Percentiles rank a stretch among this genome's conserved stretches.
Conservation (phyloP, 2,888 invertebrate genomes). For the Pheosia tremula region DNA sequence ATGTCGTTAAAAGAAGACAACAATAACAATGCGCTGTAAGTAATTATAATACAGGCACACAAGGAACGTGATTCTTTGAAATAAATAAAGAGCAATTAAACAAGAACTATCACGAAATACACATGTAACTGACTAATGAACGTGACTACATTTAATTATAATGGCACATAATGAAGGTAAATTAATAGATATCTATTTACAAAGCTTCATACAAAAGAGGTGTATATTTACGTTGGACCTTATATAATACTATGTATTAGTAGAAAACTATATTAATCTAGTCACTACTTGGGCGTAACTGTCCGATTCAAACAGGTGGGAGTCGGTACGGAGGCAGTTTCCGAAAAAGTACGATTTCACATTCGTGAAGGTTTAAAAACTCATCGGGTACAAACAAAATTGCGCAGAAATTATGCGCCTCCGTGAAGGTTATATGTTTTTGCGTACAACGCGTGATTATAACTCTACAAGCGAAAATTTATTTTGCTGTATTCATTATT, state of each 20-base stretch:
- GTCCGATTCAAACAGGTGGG: slow-evolving; percentile 1
- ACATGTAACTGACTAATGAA: not conserved
- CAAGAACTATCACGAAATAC: not conserved
- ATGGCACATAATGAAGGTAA: not conserved
- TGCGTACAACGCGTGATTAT: not conserved
- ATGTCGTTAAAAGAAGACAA: slow-evolving; percentile 12
- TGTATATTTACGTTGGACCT: too few relatives aligned
- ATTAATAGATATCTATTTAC: not conserved
- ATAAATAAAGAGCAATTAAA: slow-evolving; percentile 5
- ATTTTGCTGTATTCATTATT: not conserved
- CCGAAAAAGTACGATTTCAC: not conserved
- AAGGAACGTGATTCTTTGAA: slow-evolving; percentile 13
- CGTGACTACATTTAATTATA: not conserved
- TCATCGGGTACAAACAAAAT: slow-evolving; percentile 1
- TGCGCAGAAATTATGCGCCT: slow-evolving; percentile 1
- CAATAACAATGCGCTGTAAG: slow-evolving; percentile 27
- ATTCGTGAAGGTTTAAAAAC: not conserved
- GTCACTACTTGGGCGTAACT: not conserved
- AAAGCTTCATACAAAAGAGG: not conserved
- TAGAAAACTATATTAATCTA: too few relatives aligned
- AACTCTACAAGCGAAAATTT: not conserved
- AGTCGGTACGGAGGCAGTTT: not conserved
- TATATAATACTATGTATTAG: too few relatives aligned
- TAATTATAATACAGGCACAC: slow-evolving; percentile 23
- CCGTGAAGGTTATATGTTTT: slow-evolving; percentile 4